Evolutionary conservation across 2,888 invertebrate genomes (phyloP).

Genomic region (Nematopogon swammerdamellus): DNA sequence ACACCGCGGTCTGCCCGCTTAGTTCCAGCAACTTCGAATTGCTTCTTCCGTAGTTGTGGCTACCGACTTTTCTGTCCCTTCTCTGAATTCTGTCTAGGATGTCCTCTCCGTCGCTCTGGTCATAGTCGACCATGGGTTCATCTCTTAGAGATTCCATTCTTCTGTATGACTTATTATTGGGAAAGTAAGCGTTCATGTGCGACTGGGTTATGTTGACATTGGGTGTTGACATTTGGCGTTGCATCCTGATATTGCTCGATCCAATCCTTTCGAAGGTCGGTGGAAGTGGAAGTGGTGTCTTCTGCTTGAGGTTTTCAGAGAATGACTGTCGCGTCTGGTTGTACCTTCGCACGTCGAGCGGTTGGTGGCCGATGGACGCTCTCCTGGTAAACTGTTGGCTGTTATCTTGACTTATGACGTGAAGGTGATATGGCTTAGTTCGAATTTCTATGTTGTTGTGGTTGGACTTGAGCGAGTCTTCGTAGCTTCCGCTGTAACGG

Average conservation of each 20-base stretch:
- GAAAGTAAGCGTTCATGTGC: conserved; percentile 27
- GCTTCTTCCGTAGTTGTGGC: not conserved
- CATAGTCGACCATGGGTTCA: conserved; percentile 48
- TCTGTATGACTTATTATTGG: conserved; percentile 29
- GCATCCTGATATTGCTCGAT: conserved; percentile 21
- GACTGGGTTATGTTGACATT: conserved; percentile 29
- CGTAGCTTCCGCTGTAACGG: conserved; percentile 66
- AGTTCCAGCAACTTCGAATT: conserved; percentile 33
- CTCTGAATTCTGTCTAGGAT: conserved; percentile 23
- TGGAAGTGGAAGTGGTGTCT: conserved; percentile 27
- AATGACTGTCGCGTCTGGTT: conserved; percentile 38
- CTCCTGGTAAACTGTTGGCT: conserved; percentile 32
- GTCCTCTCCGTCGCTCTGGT: conserved; percentile 47
- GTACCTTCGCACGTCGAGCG: conserved; percentile 27
- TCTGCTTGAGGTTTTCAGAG: conserved; percentile 38
- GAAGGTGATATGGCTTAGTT: conserved; percentile 20
- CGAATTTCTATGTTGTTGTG: conserved; percentile 34
- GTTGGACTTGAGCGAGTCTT: conserved; percentile 73
- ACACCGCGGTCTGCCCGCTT: conserved; percentile 36
- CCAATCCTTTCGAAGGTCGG: conserved; percentile 24
- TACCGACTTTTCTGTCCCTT: not conserved
- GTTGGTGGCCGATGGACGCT: conserved; percentile 41
- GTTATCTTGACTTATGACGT: conserved; percentile 13
- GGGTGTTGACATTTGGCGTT: conserved; percentile 36
- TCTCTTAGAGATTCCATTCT: conserved; percentile 31